A percentile compares a stretch with the other conserved stretches of the same genome.
Conservation (phyloP, 1,140 invertebrate genomes). For the Thrips palmi region DNA sequence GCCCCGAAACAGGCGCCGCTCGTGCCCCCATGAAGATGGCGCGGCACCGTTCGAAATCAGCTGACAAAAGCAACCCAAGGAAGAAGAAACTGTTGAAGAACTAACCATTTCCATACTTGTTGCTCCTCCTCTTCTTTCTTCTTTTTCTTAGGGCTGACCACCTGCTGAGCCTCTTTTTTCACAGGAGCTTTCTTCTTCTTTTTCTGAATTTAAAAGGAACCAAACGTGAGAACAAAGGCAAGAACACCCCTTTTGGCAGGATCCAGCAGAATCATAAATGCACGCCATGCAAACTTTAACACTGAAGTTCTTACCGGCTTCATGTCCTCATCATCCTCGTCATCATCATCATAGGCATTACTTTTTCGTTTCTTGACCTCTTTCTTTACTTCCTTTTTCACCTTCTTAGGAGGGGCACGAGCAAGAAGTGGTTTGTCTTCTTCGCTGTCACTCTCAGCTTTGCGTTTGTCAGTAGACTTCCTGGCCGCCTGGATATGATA, state of each 20-base stretch:
- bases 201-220: conserved; percentile 16
- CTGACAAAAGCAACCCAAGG: too few relatives aligned
- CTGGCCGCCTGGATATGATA: conserved; percentile 20
- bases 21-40: too few relatives aligned
- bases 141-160: conserved; percentile 33
- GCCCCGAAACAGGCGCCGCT: too few relatives aligned
- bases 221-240: conserved; percentile 1
- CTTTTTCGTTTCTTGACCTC: conserved; percentile 40
- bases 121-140: conserved; percentile 65
- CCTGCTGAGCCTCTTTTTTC: conserved; percentile 22
- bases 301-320: conserved; percentile 18
- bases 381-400: conserved; percentile 50
- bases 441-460: too few relatives aligned
- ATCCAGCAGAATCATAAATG: not conserved
- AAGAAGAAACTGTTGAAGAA: conserved; percentile 7
- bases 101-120: conserved; percentile 88
- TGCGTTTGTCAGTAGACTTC: conserved; percentile 12
- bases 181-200: conserved; percentile 23
- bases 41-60: too few relatives aligned
- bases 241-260: not conserved
- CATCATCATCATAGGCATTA: conserved; percentile 39
- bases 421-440: conserved; percentile 33
- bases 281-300: not conserved
- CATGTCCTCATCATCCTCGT: conserved; percentile 33
- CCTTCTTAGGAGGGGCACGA: conserved; percentile 43